A percentile compares a stretch with the other conserved stretches of the same genome.
phyloP scores from a whole-genome alignment of 2,888 invertebrate species.

The Nemurella pictetii region DNA sequence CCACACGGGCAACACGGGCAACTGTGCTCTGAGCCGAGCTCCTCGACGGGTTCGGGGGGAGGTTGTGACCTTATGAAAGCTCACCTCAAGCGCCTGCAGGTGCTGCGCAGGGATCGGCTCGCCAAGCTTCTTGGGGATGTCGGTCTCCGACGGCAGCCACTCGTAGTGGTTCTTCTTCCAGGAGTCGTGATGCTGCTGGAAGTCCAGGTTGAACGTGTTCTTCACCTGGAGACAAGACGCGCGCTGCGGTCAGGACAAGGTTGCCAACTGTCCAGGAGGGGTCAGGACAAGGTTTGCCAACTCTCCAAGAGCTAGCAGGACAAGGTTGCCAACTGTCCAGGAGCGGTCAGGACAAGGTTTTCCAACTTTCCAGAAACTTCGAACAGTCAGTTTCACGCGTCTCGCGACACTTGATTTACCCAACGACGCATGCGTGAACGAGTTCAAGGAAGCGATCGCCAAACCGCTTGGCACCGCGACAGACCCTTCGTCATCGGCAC shows the following conservation, averaged over 20 bases:
- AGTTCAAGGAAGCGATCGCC: slow-evolving; percentile 20
- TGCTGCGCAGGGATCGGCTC: slow-evolving; percentile 52
- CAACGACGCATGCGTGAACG: background rate
- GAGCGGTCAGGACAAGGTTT: no score
- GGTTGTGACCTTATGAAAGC: slow-evolving; percentile 42
- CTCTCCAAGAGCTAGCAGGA: background rate
- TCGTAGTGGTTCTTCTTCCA: slow-evolving; percentile 55
- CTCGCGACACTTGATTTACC: no score
- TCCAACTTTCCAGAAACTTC: no score
- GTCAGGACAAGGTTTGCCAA: background rate
- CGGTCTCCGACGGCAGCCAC: slow-evolving; percentile 55
- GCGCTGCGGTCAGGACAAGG: no score
- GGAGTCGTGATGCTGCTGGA: slow-evolving; percentile 51
- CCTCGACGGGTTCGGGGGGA: background rate
- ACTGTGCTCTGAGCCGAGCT: background rate
- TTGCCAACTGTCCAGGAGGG: background rate
- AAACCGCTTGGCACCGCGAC: background rate
- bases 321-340: background rate
- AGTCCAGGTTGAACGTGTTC: slow-evolving; percentile 53
- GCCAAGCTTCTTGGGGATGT: slow-evolving; percentile 55
- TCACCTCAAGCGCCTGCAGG: slow-evolving; percentile 55
- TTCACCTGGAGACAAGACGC: slow-evolving; percentile 56
- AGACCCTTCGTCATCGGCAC: background rate
- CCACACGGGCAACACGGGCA: no score
- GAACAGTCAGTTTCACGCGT: no score